Conservation (phyloP, 2,888 invertebrate species). For the Malachius bipustulatus region DNA sequence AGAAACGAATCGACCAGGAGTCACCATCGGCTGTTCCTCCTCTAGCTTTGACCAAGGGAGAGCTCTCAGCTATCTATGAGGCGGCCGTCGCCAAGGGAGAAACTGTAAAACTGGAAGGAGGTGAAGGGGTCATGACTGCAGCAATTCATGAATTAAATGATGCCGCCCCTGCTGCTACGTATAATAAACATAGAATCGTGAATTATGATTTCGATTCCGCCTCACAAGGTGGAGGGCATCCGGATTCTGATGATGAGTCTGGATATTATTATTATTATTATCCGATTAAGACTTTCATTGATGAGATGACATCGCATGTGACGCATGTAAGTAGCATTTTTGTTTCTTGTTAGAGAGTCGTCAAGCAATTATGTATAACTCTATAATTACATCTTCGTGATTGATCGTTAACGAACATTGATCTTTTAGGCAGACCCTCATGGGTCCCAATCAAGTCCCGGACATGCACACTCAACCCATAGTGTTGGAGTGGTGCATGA, state of each 20-base stretch:
- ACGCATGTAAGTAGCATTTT: constrained; percentile 18
- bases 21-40: constrained; percentile 20
- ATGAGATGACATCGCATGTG: constrained; percentile 30
- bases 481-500: too few species aligned
- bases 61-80: constrained; percentile 39
- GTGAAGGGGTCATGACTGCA: constrained; percentile 27
- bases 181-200: constrained; percentile 10
- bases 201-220: constrained; percentile 5
- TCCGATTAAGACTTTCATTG: constrained; percentile 40
- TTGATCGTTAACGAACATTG: too few species aligned
- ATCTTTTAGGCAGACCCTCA: too few species aligned
- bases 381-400: too few species aligned
- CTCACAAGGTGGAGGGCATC: constrained; percentile 10
- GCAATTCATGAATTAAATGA: constrained; percentile 33
- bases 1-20: neutral
- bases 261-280: constrained; percentile 44
- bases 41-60: constrained; percentile 29
- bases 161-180: constrained; percentile 9
- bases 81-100: constrained; percentile 35
- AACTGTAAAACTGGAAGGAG: constrained; percentile 29
- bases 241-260: constrained; percentile 17
- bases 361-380: too few species aligned
- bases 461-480: too few species aligned
- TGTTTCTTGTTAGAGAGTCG: too few species aligned
- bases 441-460: too few species aligned